phyloP scores from a whole-genome alignment of 1,140 invertebrate species.

The Ceratitis capitata region DNA sequence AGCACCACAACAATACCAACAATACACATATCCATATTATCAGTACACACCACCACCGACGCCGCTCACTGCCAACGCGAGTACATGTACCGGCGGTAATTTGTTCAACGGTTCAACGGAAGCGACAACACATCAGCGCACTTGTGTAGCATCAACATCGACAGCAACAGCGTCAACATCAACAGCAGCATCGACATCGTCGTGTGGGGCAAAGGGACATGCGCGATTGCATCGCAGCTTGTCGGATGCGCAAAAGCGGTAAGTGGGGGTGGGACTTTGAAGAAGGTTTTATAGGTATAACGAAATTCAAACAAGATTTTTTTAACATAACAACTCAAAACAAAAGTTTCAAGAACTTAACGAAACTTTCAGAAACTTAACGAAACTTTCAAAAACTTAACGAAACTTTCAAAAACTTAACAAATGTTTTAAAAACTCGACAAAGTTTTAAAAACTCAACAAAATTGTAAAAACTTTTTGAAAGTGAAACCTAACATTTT shows the following conservation, averaged over 20 bases:
- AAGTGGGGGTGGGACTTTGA: conserved; percentile 40
- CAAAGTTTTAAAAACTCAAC: background rate
- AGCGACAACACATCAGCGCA: conserved; percentile 39
- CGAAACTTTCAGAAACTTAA: background rate
- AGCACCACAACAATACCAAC: conserved; percentile 53
- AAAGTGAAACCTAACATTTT: background rate
- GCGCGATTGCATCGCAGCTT: conserved; percentile 59
- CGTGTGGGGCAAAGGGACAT: background rate
- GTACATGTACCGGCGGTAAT: conserved; percentile 47
- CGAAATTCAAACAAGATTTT: background rate
- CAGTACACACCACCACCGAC: conserved; percentile 62
- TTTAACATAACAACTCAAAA: background rate
- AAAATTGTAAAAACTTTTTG: background rate
- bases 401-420: background rate
- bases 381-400: background rate
- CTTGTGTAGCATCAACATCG: conserved; percentile 47
- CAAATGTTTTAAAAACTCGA: background rate
- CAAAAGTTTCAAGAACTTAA: background rate
- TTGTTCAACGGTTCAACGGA: conserved; percentile 44
- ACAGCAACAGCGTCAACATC: conserved; percentile 15
- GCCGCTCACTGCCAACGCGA: conserved; percentile 52
- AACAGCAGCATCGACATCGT: background rate
- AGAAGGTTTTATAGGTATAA: background rate
- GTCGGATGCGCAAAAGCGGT: conserved; percentile 63
- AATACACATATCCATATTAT: conserved; percentile 51